Base-by-base conservation (phyloP, 2,888 invertebrate species). In the Podotricha telesiphe region DNA sequence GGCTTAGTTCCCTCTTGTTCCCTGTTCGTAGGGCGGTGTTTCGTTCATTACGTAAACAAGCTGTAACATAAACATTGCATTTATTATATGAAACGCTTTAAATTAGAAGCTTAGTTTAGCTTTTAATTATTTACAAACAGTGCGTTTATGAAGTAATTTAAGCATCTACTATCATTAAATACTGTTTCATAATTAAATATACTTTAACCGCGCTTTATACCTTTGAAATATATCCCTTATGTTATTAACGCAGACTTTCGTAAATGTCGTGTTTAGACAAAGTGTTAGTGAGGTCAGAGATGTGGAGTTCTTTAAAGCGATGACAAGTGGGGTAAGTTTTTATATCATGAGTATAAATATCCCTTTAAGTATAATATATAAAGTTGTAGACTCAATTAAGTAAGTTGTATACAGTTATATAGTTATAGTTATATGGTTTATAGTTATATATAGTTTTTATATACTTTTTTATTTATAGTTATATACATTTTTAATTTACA, bases 1-100 rank as follows among this genome's bases (percentile, higher is more conserved):
- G 76, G 84, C 86, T 89, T 86, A 89, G 91, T 91, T 85, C 87
- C 84, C 86, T 75, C 84, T 85, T 84, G 88, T 86, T 83, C 85
- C 79, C 78, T 87, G 86, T 80, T 78, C 77, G 86, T 84, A 88
- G 86, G 88, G 89, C 83, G 87, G 89, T 86, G 89, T 88, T 88
- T 87, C 80, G 82, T 78, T 78, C 82, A 86, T 89, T 90, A 88
- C 88, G 86, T 89, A 88, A 88, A 83, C 83, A 83, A 82, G 81
- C 86, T 85, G 82, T 82, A 83, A 82, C 82, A 82, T 84, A 86
- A 87, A 86, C 83, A 86, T 78, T 79, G 75, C 65, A 64, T 69
- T 66, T 45, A 71, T 58, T 48, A 61, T 62, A 45, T 42, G 11
- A 61, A 65, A 65, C 19, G 40, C 22, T 48, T 19, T 1, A 47